Evolutionary conservation across 2,888 invertebrate species (phyloP).

Genomic region (Athalia circularis): DNA sequence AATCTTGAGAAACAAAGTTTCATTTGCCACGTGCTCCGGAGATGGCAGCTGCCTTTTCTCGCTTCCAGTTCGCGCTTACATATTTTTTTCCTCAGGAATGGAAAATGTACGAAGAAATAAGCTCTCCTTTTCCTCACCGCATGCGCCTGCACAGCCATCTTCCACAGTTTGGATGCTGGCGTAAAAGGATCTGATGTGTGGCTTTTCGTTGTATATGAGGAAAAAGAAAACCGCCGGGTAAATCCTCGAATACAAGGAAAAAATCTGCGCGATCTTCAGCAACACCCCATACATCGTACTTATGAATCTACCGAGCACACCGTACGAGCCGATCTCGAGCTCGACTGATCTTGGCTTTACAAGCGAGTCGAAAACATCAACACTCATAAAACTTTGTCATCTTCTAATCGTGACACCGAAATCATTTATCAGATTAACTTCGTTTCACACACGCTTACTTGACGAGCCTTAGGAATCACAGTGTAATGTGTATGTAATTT

Average conservation of each 20-base stretch:
- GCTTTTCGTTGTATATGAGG: not conserved
- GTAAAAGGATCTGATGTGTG: not conserved
- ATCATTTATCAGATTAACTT: not conserved
- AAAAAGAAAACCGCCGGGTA: not conserved
- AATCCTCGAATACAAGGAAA: no score
- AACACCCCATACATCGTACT: no score
- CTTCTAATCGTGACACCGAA: not conserved
- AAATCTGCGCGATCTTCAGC: no score
- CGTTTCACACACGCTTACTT: not conserved
- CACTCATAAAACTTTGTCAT: not conserved
- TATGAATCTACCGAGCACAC: no score
- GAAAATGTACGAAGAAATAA: not conserved
- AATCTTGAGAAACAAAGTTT: no score
- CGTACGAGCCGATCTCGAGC: no score
- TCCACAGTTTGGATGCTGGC: conserved; percentile 8
- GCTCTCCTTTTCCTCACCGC: not conserved
- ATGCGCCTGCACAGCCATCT: conserved; percentile 1
- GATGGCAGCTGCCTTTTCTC: not conserved
- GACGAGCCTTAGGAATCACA: not conserved
- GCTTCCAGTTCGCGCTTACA: not conserved
- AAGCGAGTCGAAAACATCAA: not conserved
- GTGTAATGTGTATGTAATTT: not conserved
- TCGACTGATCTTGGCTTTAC: not conserved
- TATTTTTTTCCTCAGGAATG: not conserved
- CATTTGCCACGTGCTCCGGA: not conserved